Base-by-base conservation (phyloP, 92 coral and sea anemone species). In the Meandrina meandrites region DNA sequence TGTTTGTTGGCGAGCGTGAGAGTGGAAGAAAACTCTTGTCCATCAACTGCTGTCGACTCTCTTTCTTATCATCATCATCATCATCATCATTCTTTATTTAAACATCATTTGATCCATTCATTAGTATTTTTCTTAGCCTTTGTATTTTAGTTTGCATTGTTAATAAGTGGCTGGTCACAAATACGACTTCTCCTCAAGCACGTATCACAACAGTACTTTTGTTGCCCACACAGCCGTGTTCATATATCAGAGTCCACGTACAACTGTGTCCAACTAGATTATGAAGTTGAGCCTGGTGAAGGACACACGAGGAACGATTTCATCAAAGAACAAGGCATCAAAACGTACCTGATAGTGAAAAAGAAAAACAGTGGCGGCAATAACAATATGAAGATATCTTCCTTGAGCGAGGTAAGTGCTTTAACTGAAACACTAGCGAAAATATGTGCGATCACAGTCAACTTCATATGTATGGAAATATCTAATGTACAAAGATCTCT, bases 161-260 rank as follows among this genome's bases (percentile, higher is more conserved):
- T 57, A 22, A 17, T 57, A 19, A 16, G 22, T 5, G 17, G 62
- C 2, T 19, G 24, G 21, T 56, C 0, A 56, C 18, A 17, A 56
- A 56, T 56, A 21, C 62, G 62, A 16, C 62, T 15, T 56, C 17
- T 56, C 17, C 24, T 56, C 8, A 6, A 57, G 64, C 45, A 40
- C 15, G 4, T 60, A 24, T 18, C 27, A 60, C 15, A 27, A 12
- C 71, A 66, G 18, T 66, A 6, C 9, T 17, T 66, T 66, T 66
- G 16, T 27, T 28, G 13, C 34, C 3, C 12, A 27, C 45, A 27
- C 53, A 97, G 99, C 22, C 99, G 99, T 28, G 99, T 97, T 47
- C 99, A 97, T 67, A 97, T 97, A 81, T 97, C 99, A 47, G 94
- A 94, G 86, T 87, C 96, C 10, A 97, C 99, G 32, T 92, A 87